Evolutionary conservation across 2,113 vertebrate genomes (phyloP).

Genomic region (Poecilia latipinna): DNA sequence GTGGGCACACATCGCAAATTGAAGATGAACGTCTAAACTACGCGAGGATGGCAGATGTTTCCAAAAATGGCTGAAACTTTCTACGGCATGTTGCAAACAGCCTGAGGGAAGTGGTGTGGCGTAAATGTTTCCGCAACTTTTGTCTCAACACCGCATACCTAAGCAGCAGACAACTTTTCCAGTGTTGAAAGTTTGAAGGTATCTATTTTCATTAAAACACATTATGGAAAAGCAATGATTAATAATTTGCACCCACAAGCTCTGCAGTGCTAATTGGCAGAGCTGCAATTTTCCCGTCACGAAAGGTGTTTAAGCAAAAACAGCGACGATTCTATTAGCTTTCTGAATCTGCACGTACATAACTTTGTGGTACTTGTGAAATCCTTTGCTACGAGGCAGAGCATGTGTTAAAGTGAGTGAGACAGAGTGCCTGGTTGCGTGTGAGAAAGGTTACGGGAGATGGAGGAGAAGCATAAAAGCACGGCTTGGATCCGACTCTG

Average conservation of each 20-base stretch:
- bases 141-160: background rate
- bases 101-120: background rate
- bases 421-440: background rate
- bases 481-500: constrained; percentile 33
- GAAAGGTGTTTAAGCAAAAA: constrained; percentile 4
- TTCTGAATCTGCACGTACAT: background rate
- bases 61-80: background rate
- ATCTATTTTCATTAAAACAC: constrained; percentile 45
- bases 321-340: constrained; percentile 19
- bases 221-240: constrained; percentile 43
- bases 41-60: background rate
- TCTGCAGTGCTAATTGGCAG: constrained; percentile 46
- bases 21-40: background rate
- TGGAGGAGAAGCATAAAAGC: constrained; percentile 23
- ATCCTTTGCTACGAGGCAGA: constrained; percentile 47
- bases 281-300: constrained; percentile 33
- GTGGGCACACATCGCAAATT: background rate
- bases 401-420: constrained; percentile 25
- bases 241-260: constrained; percentile 44
- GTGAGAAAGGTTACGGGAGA: constrained; percentile 6
- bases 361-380: constrained; percentile 32
- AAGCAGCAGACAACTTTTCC: constrained; percentile 32
- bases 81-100: background rate
- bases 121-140: constrained; percentile 35
- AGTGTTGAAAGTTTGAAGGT: constrained; percentile 31